Conservation (phyloP, 1,140 invertebrate species). For the Campoletis sonorensis region DNA sequence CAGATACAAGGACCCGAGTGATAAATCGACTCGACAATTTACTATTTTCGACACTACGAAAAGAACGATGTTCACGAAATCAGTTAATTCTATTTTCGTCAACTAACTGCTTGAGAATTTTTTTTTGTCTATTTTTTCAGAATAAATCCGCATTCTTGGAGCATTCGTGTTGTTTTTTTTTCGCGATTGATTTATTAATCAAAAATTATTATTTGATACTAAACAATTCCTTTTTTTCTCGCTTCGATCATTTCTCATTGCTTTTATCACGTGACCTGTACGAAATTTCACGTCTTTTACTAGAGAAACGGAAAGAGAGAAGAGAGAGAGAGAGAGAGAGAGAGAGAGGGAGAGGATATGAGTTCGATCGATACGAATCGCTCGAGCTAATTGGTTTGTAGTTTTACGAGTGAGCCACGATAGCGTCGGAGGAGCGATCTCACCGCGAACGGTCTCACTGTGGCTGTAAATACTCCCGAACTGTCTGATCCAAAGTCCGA, state of each 20-base stretch:
- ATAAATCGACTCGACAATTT: background rate
- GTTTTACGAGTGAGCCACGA: slow-evolving; percentile 37
- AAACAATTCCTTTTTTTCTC: background rate
- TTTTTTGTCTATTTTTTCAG: too few relatives aligned
- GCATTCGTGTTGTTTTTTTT: too few relatives aligned
- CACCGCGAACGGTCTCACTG: background rate
- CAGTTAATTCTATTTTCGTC: too few relatives aligned
- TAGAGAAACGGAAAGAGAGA: background rate
- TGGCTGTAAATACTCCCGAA: slow-evolving; percentile 43
- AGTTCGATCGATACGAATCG: slow-evolving; percentile 44
- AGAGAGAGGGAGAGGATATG: background rate
- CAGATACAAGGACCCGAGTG: background rate
- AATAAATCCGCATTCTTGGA: too few relatives aligned
- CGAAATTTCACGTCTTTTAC: background rate
- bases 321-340: background rate
- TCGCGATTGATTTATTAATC: too few relatives aligned
- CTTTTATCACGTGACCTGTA: background rate
- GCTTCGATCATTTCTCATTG: background rate
- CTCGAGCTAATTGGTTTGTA: slow-evolving; percentile 40
- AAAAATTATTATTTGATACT: background rate
- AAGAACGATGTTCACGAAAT: too few relatives aligned
- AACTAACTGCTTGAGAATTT: too few relatives aligned
- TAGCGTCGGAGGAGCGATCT: slow-evolving; percentile 23
- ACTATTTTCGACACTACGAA: too few relatives aligned
- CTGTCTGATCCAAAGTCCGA: slow-evolving; percentile 39